Base-by-base conservation (phyloP, 1,140 invertebrate species). In the Scaptomyza hsui region DNA sequence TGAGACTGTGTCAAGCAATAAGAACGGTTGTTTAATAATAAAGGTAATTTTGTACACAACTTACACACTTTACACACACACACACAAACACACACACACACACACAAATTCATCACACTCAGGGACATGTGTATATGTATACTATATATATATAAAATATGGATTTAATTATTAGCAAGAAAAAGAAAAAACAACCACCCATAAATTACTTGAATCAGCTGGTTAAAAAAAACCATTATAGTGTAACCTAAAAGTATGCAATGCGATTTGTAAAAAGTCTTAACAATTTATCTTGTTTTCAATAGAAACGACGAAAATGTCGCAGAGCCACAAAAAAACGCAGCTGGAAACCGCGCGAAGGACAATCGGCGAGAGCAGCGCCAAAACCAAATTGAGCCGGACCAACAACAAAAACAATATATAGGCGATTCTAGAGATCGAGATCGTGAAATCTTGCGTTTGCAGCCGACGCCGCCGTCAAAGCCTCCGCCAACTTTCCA, bases 261-360 rank as follows among this genome's bases (percentile, higher is more conserved):
- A 48, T 24, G 15, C n/a, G 19, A 39, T 45, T 12, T 26, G n/a
- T n/a, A n/a, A n/a, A n/a, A n/a, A n/a, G n/a, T n/a, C n/a, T n/a
- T n/a, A 37, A 37, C 32, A n/a, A 37, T 24, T 2, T 10, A 5
- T 10, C 26, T 0, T 39, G 1, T 1, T 41, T 55, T 32, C 12
- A 88, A 12, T 37, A 37, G 85, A 61, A 74, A 79, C 44, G 72
- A 89, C 16, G 73, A 79, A 83, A 79, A 79, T 76, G 68, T 47
- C 44, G 45, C 60, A 41, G 47, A 45, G 6, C 21, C 57, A 13
- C 15, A 52, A 10, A 37, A 52, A 52, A 61, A 32, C 51, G 13
- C 48, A n/a, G n/a, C n/a, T n/a, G n/a, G 7, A 64, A n/a, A 35
- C 4, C 12, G 21, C 15, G 18, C 26, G n/a, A 41, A 72, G 41